Evolutionary conservation across 2,888 invertebrate genomes (phyloP).

Genomic region (Macroteleia sp.): DNA sequence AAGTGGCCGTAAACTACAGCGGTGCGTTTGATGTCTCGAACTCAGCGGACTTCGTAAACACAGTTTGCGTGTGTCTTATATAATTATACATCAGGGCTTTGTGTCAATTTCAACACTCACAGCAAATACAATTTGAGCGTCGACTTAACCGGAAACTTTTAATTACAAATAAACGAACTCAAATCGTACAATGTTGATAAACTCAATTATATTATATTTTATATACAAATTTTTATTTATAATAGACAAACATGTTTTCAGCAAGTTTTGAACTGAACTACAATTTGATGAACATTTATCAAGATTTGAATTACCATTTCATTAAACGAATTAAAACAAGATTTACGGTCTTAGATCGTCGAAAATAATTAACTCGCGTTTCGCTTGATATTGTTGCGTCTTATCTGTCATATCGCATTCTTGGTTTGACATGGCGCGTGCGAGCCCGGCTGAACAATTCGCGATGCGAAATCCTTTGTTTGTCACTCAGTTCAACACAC

Average conservation of each 20-base stretch:
- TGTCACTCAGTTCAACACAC: constrained; percentile 49
- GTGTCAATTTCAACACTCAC: constrained; percentile 51
- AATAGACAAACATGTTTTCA: no score
- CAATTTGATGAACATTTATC: no score
- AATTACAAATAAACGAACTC: constrained; percentile 12
- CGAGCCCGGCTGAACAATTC: constrained; percentile 19
- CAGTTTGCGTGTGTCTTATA: constrained; percentile 50
- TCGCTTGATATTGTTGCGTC: constrained; percentile 15
- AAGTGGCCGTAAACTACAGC: constrained; percentile 47
- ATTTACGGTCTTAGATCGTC: no score
- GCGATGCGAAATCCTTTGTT: constrained; percentile 49
- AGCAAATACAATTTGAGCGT: constrained; percentile 15
- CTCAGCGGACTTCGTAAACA: constrained; percentile 47
- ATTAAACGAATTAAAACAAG: no score
- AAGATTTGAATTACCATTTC: no score
- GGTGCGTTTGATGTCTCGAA: constrained; percentile 53
- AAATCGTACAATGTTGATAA: no score
- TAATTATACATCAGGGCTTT: constrained; percentile 52
- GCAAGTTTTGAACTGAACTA: no score
- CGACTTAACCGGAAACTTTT: constrained; percentile 28
- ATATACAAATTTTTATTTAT: no score
- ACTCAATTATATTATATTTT: no score
- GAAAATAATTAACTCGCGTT: no score
- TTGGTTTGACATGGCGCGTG: constrained; percentile 23
- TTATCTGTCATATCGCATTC: constrained; percentile 30